Percentiles rank a stretch among this genome's conserved stretches.
Conservation (phyloP, 1,140 invertebrate genomes). For the Hylaeus anthracinus region DNA sequence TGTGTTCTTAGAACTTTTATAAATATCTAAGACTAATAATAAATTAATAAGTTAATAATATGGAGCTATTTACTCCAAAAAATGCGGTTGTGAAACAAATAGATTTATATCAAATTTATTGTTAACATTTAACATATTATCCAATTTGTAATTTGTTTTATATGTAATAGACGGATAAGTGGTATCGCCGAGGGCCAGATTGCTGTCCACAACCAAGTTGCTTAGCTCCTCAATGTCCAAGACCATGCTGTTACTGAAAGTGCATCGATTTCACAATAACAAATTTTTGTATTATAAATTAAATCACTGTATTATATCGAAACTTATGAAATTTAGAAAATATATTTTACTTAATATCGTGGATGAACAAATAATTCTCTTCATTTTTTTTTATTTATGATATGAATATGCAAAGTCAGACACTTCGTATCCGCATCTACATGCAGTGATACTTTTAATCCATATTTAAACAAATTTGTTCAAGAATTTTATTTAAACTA, state of each 20-base stretch:
- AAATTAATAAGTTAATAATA: not conserved
- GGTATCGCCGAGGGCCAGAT: slow-evolving; percentile 63
- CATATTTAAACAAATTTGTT: too few species aligned
- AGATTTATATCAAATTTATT: not conserved
- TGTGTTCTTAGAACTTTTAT: too few species aligned
- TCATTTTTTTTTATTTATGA: not conserved
- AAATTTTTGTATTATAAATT: not conserved
- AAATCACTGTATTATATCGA: not conserved
- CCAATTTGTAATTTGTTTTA: not conserved
- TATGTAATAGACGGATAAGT: slow-evolving; percentile 63
- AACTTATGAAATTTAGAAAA: not conserved
- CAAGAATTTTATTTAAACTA: too few species aligned
- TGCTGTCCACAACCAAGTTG: slow-evolving; percentile 68
- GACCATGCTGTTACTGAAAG: slow-evolving; percentile 12
- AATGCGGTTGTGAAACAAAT: not conserved
- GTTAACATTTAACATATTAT: not conserved
- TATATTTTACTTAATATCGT: not conserved
- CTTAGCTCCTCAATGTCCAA: slow-evolving; percentile 55
- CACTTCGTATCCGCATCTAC: too few species aligned
- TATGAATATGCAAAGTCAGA: too few species aligned
- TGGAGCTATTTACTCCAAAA: too few species aligned
- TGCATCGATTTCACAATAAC: not conserved
- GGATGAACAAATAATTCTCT: not conserved
- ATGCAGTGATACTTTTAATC: too few species aligned
- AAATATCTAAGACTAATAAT: too few species aligned